Conservation (phyloP, 2,797 vertebrate species). For the Phataginus tetradactyla region DNA sequence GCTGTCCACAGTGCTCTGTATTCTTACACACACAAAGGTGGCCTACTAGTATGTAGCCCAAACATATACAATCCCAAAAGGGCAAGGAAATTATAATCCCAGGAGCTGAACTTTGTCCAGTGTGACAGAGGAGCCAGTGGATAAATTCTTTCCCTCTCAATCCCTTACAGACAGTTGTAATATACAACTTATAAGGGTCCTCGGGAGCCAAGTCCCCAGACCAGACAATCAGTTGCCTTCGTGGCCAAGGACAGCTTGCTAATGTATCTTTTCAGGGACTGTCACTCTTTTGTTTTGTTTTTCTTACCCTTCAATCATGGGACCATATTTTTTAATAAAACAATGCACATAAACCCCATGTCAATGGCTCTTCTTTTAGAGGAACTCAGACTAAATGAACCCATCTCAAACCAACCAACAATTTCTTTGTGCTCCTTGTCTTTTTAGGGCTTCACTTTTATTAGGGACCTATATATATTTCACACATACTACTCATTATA, state of each 20-base stretch:
- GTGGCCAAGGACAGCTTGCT: neutral
- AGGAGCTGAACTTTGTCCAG: neutral
- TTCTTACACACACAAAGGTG: rapidly evolving
- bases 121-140: neutral
- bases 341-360: neutral
- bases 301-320: neutral
- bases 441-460: neutral
- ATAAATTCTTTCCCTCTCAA: neutral
- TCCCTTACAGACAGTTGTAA: neutral
- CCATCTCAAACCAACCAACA: neutral
- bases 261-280: neutral
- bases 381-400: neutral
- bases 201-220: neutral
- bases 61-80: neutral
- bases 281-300: neutral
- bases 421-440: neutral
- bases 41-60: rapidly evolving
- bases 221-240: neutral
- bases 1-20: rapidly evolving
- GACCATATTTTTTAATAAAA: neutral
- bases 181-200: neutral
- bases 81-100: neutral
- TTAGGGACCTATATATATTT: neutral
- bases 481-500: neutral
- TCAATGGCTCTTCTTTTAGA: neutral